A percentile compares a stretch with the other conserved stretches of the same genome.
Evolutionary conservation across 2,888 invertebrate species (phyloP).

Genomic region (Capitulum mitella): DNA sequence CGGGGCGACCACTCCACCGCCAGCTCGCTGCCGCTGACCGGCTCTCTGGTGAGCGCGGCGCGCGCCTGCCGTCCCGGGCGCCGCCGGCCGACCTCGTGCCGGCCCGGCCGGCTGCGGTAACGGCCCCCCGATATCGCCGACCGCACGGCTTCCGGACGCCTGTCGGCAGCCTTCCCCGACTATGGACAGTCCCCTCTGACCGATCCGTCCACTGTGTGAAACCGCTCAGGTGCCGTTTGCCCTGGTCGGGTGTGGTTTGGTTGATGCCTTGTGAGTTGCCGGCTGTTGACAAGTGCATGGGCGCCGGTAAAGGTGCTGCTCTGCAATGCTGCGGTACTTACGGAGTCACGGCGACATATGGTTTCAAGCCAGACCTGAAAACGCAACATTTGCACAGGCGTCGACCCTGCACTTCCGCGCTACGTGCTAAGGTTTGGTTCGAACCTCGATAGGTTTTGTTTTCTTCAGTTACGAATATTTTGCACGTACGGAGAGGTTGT

Average conservation of each 20-base stretch:
- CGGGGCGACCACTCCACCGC: neutral
- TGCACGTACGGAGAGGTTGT: neutral
- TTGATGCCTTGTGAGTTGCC: too few relatives aligned
- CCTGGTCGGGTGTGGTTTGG: too few relatives aligned
- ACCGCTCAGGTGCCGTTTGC: neutral
- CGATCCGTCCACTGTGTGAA: neutral
- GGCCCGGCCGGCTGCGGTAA: too few relatives aligned
- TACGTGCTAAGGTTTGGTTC: neutral
- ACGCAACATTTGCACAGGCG: too few relatives aligned
- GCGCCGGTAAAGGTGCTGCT: neutral
- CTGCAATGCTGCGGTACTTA: neutral
- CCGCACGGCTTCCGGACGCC: neutral
- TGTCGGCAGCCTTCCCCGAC: neutral
- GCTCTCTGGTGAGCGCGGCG: neutral
- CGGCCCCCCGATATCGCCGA: too few relatives aligned
- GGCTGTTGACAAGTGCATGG: too few relatives aligned
- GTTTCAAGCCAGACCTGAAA: neutral
- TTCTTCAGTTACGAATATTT: too few relatives aligned
- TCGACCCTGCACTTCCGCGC: neutral
- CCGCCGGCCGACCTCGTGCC: too few relatives aligned
- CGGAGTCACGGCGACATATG: neutral
- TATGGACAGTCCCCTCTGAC: neutral
- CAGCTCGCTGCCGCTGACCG: constrained; percentile 12
- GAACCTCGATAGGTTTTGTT: too few relatives aligned
- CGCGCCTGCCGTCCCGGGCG: neutral